Conservation (phyloP, 1,140 invertebrate species). For the Plodia interpunctella region DNA sequence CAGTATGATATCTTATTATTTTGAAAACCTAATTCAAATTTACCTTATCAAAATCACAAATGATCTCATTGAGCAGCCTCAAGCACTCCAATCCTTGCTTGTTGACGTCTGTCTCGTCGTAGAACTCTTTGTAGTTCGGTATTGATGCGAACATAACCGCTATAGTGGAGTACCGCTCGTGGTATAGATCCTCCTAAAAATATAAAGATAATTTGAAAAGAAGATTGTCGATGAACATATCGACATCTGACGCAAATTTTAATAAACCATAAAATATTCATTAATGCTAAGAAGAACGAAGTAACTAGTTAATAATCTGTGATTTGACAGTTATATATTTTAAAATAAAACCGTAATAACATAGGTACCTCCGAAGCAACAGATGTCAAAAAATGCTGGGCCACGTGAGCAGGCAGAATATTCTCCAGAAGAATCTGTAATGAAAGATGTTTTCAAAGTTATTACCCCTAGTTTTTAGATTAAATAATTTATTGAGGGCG, state of each 20-base stretch:
- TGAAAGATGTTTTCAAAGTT: too few relatives aligned
- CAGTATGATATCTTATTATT: too few relatives aligned
- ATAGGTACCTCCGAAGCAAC: slow-evolving; percentile 79
- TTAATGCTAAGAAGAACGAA: too few relatives aligned
- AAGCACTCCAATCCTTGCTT: slow-evolving; percentile 97
- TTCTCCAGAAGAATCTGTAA: slow-evolving; percentile 92
- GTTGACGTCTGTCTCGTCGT: slow-evolving; percentile 97
- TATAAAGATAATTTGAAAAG: slow-evolving; percentile 5
- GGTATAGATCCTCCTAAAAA: slow-evolving; percentile 89
- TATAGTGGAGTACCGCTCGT: slow-evolving; percentile 95
- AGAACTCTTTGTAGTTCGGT: slow-evolving; percentile 99
- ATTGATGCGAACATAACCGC: slow-evolving; percentile 99
- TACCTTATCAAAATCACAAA: slow-evolving; percentile 99
- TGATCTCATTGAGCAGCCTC: slow-evolving; percentile 97
- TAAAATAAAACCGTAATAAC: background rate
- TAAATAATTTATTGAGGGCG: too few relatives aligned
- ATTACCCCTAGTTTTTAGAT: too few relatives aligned
- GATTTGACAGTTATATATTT: slow-evolving; percentile 12
- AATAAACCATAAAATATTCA: too few relatives aligned
- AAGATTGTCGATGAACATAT: too few relatives aligned
- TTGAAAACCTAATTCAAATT: too few relatives aligned
- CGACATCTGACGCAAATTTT: too few relatives aligned
- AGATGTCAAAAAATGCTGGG: slow-evolving; percentile 91
- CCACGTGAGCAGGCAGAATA: slow-evolving; percentile 97
- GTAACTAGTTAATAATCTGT: too few relatives aligned